Conservation (phyloP, 1,140 invertebrate genomes). For the Diabrotica undecimpunctata region DNA sequence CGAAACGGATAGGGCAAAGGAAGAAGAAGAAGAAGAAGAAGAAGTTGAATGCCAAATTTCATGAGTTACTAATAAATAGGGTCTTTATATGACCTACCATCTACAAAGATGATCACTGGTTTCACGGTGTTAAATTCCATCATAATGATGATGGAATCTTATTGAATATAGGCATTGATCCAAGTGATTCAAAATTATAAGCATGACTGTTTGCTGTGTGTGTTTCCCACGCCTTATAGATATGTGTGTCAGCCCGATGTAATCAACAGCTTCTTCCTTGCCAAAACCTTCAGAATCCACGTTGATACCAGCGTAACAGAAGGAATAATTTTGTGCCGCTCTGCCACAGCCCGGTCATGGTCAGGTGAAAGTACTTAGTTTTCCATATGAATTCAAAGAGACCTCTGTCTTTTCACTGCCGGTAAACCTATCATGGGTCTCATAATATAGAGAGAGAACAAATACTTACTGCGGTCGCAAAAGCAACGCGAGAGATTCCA, state of each 20-base stretch:
- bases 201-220: slow-evolving; percentile 27
- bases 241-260: slow-evolving; percentile 43
- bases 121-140: slow-evolving; percentile 2
- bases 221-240: slow-evolving; percentile 41
- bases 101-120: slow-evolving; percentile 11
- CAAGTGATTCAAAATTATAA: slow-evolving; percentile 10
- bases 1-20: too few species aligned
- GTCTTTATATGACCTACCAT: not conserved
- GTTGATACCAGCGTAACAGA: slow-evolving; percentile 34
- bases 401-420: slow-evolving; percentile 41
- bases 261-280: slow-evolving; percentile 34
- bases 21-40: too few species aligned
- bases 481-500: slow-evolving; percentile 9
- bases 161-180: not conserved
- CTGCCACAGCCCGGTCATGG: slow-evolving; percentile 47
- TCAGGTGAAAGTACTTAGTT: slow-evolving; percentile 42
- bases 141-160: not conserved
- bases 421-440: slow-evolving; percentile 34
- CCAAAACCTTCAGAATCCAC: slow-evolving; percentile 31
- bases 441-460: slow-evolving; percentile 40
- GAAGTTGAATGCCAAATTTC: slow-evolving; percentile 26
- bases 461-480: slow-evolving; percentile 8
- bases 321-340: slow-evolving; percentile 45
- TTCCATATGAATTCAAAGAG: slow-evolving; percentile 47
- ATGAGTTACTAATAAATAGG: slow-evolving; percentile 2